Evolutionary conservation across 2,888 invertebrate genomes (phyloP).

Genomic region (Athripsodes cinereus): DNA sequence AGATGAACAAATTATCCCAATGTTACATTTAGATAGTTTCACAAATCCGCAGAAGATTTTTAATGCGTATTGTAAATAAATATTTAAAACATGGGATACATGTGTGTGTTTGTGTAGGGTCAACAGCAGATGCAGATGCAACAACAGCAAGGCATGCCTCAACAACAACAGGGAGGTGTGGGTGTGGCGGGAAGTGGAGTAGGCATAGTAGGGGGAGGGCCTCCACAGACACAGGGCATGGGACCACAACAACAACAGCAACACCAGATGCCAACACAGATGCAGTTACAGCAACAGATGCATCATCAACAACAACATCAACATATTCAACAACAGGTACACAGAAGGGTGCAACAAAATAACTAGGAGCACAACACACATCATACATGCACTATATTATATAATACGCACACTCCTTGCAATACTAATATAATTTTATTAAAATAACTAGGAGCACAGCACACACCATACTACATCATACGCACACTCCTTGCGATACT

Average conservation of each 20-base stretch:
- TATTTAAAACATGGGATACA: no score
- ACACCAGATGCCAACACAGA: slow-evolving; percentile 50
- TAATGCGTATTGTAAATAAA: no score
- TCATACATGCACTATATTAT: no score
- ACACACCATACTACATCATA: no score
- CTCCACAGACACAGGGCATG: background rate
- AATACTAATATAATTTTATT: no score
- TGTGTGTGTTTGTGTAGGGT: no score
- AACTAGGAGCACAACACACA: background rate
- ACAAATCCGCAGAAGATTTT: no score
- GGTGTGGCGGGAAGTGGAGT: background rate
- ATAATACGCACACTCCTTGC: no score
- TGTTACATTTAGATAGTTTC: no score
- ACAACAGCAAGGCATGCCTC: background rate
- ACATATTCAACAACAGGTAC: slow-evolving; percentile 18
- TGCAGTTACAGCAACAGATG: slow-evolving; percentile 51
- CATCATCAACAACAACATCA: slow-evolving; percentile 28
- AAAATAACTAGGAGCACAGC: background rate
- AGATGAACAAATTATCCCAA: no score
- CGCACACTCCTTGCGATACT: no score
- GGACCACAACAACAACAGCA: slow-evolving; percentile 45
- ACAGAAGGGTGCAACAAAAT: background rate
- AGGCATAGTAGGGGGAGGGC: background rate
- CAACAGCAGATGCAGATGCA: background rate
- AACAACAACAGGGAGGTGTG: background rate